Percentiles rank a stretch among this genome's conserved stretches.
phyloP scores from a whole-genome alignment of 2,113 vertebrate species.

The Azemiops feae region DNA sequence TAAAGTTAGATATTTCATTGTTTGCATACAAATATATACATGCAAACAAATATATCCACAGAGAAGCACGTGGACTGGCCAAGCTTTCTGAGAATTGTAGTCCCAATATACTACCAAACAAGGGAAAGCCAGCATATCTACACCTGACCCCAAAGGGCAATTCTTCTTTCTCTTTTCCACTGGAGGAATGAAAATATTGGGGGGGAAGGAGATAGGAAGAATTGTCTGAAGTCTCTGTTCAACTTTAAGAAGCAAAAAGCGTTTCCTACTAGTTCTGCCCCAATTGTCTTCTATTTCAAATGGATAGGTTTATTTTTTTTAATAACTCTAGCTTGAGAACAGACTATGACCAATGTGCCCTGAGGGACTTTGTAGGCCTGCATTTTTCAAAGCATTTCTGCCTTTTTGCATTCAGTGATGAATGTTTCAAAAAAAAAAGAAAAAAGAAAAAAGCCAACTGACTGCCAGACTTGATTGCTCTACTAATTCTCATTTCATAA shows the following conservation, averaged over 20 bases:
- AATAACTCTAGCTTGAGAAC: not conserved
- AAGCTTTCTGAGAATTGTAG: not conserved
- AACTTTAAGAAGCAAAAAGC: constrained; percentile 14
- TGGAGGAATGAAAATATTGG: not conserved
- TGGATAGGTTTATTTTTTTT: not conserved
- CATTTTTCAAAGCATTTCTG: constrained; percentile 49
- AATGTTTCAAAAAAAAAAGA: constrained; percentile 40
- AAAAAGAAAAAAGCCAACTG: constrained; percentile 3
- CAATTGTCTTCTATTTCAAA: not conserved
- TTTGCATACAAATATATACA: too few relatives aligned
- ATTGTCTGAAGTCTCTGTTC: not conserved
- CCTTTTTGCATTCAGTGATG: constrained; percentile 28
- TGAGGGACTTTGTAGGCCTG: constrained; percentile 25
- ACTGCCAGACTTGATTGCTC: constrained; percentile 38
- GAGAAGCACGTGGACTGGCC: not conserved
- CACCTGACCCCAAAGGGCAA: not conserved
- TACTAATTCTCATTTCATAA: constrained; percentile 43
- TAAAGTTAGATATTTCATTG: too few relatives aligned
- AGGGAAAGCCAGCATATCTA: not conserved
- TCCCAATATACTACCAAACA: not conserved
- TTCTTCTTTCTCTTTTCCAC: not conserved
- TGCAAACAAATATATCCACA: not conserved
- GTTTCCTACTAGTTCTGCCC: not conserved
- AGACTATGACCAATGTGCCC: not conserved
- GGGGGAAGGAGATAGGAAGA: not conserved